These are phyloP conservation scores for Enchytraeus crypticus DNA, from an alignment of 2,888 invertebrate genomes.

Conservation along the genomic window DNA sequence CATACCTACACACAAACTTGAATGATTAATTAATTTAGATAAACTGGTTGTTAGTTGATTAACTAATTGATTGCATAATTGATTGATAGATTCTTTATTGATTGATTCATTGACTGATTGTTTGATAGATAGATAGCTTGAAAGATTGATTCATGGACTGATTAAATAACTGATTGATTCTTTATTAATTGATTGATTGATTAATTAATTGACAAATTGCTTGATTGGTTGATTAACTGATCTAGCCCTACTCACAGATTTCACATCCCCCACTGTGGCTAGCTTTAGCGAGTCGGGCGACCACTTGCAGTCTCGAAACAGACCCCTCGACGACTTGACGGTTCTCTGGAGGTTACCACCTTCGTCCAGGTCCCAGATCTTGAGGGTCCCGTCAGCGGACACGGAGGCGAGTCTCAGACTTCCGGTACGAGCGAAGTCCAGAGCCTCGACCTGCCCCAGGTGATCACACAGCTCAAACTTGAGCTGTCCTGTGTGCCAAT, in stretches of 20 bases:
- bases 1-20: no score
- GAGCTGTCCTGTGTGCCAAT: conserved; percentile 45
- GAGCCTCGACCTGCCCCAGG: conserved; percentile 46
- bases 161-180: no score
- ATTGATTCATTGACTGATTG: no score
- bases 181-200: no score
- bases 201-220: no score
- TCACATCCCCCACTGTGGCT: conserved; percentile 35
- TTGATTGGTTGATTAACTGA: no score
- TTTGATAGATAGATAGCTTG: no score
- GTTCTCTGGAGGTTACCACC: conserved; percentile 54
- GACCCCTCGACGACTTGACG: conserved; percentile 43
- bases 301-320: conserved; percentile 50
- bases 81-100: no score
- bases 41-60: no score
- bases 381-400: conserved; percentile 52
- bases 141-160: no score
- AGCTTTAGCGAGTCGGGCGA: conserved; percentile 48
- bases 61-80: no score
- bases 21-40: no score
- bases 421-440: conserved; percentile 51
- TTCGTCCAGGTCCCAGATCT: conserved; percentile 54
- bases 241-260: background rate
- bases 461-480: conserved; percentile 52
- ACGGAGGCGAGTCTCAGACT: conserved; percentile 51